Base-by-base conservation (phyloP, 1,140 invertebrate species). In the Lasioglossum albipes region DNA sequence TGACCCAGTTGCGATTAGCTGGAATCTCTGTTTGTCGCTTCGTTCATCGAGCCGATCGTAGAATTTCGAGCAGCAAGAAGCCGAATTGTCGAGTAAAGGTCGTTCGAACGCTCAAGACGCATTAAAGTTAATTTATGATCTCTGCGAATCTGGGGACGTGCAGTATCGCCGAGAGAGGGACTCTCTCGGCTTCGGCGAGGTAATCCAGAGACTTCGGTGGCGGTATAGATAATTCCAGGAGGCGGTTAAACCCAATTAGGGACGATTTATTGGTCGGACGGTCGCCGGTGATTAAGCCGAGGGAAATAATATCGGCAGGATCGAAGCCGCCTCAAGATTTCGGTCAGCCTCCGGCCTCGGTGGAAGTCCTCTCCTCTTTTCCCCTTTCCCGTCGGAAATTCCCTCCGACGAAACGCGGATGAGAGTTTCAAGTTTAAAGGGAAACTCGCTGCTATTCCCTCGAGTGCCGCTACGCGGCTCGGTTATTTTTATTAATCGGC, bases 191-290 rank as follows among this genome's bases (percentile, higher is more conserved):
- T 36, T 13, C 10, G 73, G 62, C 42, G 57, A 75, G 72, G 70
- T 85, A 86, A 86, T 83, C 84, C 75, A 22, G 31, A 13, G 79
- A 83, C 74, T 76, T 86, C 9, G 65, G 72, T n/a, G 69, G 31
- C 73, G 64, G 70, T 81, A 59, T 61, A 67, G 69, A 81, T 86
- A 84, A 83, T 77, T 79, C 75, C 65, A 41, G 65, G 69, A 64
- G 49, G 62, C 70, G 84, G 74, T 86, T 81, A 75, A 84, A 86
- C 61, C 71, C 83, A 86, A 86, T 86, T 86, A 81, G 64, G 41
- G 66, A 31, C 73, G 73, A 86, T 85, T 86, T 85, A 85, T 80
- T 82, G 84, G 67, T 45, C 16, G 70, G 9, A 18, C 36, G 45
- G 18, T 41, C 62, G 68, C n/a, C 74, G 41, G 73, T 69, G 84